These are phyloP conservation scores for Neofelis nebulosa DNA, from an alignment of 2,113 vertebrate species.

Conservation along the genomic window DNA sequence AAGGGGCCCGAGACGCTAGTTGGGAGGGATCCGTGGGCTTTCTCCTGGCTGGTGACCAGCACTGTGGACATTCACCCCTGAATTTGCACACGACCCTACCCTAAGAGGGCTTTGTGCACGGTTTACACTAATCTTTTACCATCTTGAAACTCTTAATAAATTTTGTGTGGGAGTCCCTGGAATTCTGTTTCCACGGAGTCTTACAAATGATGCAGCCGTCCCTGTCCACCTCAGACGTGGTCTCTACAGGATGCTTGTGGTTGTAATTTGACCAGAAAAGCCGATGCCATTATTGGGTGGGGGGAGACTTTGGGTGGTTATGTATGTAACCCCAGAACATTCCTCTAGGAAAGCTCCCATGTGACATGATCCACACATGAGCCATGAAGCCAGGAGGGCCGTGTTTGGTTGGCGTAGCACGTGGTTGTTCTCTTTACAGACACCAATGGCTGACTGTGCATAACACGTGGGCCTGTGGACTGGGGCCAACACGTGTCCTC, in stretches of 20 bases:
- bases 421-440: background rate
- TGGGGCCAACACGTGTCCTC: rapidly evolving
- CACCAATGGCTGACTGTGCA: rapidly evolving
- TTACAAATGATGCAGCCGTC: too few relatives aligned
- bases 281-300: background rate
- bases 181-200: background rate
- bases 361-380: rapidly evolving
- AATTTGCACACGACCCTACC: too few relatives aligned
- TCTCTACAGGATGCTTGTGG: too few relatives aligned
- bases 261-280: background rate
- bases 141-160: background rate
- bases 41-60: background rate
- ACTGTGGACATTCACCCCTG: rapidly evolving
- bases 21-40: rapidly evolving
- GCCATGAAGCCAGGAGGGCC: too few relatives aligned
- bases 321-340: background rate
- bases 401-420: rapidly evolving
- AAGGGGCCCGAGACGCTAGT: rapidly evolving
- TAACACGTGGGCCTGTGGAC: rapidly evolving
- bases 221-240: background rate
- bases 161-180: background rate
- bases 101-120: too few relatives aligned
- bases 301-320: background rate
- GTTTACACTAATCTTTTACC: background rate
- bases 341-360: background rate